These are phyloP conservation scores for Amphipoea lucens DNA, from an alignment of 2,888 invertebrate species.

Conservation along the genomic window DNA sequence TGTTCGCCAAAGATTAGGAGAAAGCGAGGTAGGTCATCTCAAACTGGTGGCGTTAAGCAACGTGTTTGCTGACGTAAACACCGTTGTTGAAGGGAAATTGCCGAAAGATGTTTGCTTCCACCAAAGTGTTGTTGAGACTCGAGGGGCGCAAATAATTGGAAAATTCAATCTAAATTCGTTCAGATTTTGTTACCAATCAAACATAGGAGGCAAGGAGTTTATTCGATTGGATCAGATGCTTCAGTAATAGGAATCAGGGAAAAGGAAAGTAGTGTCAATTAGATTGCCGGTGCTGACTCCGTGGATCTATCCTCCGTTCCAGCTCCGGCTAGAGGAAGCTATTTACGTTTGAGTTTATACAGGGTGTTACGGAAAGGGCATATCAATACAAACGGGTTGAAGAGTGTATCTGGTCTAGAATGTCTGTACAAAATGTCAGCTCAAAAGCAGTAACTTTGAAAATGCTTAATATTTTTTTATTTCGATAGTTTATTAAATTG, in stretches of 20 bases:
- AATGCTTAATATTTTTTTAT: no score
- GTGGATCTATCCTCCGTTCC: slow-evolving; percentile 20
- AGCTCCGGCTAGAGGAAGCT: slow-evolving; percentile 16
- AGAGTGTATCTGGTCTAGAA: no score
- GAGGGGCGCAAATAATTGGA: slow-evolving; percentile 76
- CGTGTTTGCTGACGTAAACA: slow-evolving; percentile 82
- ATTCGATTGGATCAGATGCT: slow-evolving; percentile 58
- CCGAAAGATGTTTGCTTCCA: slow-evolving; percentile 80
- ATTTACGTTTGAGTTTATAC: slow-evolving; percentile 48
- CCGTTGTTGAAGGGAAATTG: slow-evolving; percentile 77
- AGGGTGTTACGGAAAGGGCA: no score
- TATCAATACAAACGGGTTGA: no score
- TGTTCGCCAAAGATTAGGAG: slow-evolving; percentile 44
- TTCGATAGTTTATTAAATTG: no score
- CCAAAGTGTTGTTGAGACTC: slow-evolving; percentile 74
- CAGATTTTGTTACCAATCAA: slow-evolving; percentile 70
- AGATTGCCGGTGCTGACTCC: slow-evolving; percentile 56
- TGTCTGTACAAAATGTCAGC: no score
- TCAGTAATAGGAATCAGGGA: slow-evolving; percentile 47
- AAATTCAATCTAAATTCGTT: slow-evolving; percentile 79
- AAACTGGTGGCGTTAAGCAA: slow-evolving; percentile 70
- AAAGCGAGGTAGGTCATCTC: slow-evolving; percentile 66
- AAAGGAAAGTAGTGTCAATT: slow-evolving; percentile 55
- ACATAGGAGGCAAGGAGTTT: slow-evolving; percentile 45
- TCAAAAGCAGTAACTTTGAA: no score